phyloP scores from a whole-genome alignment of 2,113 vertebrate genomes.

The Myxocyprinus asiaticus region DNA sequence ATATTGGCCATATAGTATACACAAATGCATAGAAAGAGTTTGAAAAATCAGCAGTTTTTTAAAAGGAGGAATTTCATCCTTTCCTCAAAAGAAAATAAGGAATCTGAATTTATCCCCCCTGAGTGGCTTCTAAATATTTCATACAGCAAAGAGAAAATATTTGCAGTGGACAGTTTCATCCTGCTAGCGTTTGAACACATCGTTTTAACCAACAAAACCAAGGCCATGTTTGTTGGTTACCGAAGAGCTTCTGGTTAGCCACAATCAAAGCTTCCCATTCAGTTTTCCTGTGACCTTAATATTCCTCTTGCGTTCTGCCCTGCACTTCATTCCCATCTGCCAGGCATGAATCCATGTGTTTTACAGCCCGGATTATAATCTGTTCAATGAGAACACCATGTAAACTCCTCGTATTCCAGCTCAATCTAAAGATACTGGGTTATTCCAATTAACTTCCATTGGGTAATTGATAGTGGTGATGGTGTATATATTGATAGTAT shows the following conservation, averaged over 20 bases:
- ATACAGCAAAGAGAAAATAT: conserved; percentile 58
- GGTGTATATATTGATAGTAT: no score
- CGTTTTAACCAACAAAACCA: conserved; percentile 37
- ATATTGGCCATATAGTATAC: neutral
- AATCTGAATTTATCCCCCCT: conserved; percentile 44
- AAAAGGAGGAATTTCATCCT: conserved; percentile 28
- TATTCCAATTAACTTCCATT: no score
- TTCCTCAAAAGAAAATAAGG: conserved; percentile 11
- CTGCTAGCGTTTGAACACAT: conserved; percentile 50
- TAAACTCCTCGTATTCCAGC: neutral
- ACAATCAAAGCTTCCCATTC: conserved; percentile 49
- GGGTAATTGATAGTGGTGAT: no score
- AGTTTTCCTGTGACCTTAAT: conserved; percentile 70
- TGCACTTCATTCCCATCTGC: conserved; percentile 10
- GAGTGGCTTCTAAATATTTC: conserved; percentile 67
- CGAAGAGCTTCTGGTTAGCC: conserved; percentile 43
- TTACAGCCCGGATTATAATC: conserved; percentile 34
- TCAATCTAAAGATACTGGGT: no score
- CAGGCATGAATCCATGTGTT: neutral
- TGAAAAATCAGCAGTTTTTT: conserved; percentile 1
- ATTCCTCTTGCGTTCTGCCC: conserved; percentile 60
- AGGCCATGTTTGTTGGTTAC: conserved; percentile 29
- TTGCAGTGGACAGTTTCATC: conserved; percentile 56
- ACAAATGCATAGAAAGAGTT: neutral
- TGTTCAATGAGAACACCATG: neutral